Evolutionary conservation across 2,113 vertebrate species (phyloP).

Genomic region (Aythya baeri): DNA sequence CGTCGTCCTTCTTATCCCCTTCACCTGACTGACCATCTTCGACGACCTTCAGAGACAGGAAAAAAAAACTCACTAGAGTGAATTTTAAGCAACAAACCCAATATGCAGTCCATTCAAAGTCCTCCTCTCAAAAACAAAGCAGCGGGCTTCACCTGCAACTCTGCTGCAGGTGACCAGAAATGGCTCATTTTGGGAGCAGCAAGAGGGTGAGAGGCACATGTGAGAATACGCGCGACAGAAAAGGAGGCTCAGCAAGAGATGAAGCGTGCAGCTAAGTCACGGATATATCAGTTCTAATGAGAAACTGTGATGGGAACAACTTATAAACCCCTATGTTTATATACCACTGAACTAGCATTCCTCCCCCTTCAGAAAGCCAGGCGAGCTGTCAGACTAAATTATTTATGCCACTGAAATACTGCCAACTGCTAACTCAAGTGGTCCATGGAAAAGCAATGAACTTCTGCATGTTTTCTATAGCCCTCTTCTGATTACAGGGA

Average conservation of each 20-base stretch:
- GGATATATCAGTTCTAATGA: not conserved
- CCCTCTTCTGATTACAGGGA: not conserved
- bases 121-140: not conserved
- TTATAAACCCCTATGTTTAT: not conserved
- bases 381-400: conserved; percentile 13
- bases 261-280: not conserved
- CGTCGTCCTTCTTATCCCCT: conserved; percentile 79
- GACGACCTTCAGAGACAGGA: conserved; percentile 71
- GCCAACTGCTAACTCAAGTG: conserved; percentile 30
- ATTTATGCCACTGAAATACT: conserved; percentile 32
- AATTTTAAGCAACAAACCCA: not conserved
- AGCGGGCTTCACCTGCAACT: not conserved
- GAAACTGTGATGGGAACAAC: not conserved
- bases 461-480: not conserved
- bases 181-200: not conserved
- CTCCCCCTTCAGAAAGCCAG: not conserved
- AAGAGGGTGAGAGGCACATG: fast-evolving
- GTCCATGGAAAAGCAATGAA: conserved; percentile 4
- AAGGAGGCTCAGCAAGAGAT: not conserved
- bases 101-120: not conserved
- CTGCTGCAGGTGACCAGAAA: not conserved
- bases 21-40: conserved; percentile 79
- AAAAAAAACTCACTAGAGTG: not conserved
- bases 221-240: not conserved
- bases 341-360: conserved; percentile 12